These are phyloP conservation scores for Siderastrea siderea DNA, from an alignment of 92 coral and sea anemone species.

Conservation along the genomic window DNA sequence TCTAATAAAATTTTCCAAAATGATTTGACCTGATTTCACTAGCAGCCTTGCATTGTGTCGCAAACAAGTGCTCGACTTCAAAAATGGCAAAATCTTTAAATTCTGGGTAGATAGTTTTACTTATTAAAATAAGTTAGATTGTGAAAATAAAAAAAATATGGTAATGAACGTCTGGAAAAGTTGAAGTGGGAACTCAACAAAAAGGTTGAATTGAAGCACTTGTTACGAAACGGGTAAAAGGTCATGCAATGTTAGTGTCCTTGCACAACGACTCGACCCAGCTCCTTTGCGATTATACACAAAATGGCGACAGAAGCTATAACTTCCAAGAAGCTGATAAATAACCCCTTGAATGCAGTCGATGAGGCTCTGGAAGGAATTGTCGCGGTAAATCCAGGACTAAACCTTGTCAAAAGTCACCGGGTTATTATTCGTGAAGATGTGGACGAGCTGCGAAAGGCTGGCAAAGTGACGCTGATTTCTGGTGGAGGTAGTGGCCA, in stretches of 20 bases:
- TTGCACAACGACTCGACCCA: slow-evolving; percentile 11
- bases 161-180: too few species aligned
- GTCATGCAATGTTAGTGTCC: slow-evolving; percentile 1
- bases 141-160: too few species aligned
- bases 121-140: too few species aligned
- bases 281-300: neutral
- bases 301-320: slow-evolving; percentile 68
- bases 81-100: too few species aligned
- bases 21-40: too few species aligned
- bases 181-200: too few species aligned
- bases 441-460: slow-evolving; percentile 73
- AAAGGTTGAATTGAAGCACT: neutral
- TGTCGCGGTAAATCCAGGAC: slow-evolving; percentile 86
- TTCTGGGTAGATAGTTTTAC: too few species aligned
- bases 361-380: slow-evolving; percentile 97
- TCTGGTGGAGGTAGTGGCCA: slow-evolving; percentile 99
- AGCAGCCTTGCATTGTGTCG: too few species aligned
- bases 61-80: too few species aligned
- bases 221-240: slow-evolving; percentile 67
- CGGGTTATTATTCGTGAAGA: slow-evolving; percentile 89
- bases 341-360: slow-evolving; percentile 80
- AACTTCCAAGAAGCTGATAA: slow-evolving; percentile 84
- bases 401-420: slow-evolving; percentile 84
- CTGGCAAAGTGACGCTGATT: slow-evolving; percentile 86
- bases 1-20: too few species aligned